Base-by-base conservation (phyloP, 1,140 invertebrate species). In the Heliconius congener region DNA sequence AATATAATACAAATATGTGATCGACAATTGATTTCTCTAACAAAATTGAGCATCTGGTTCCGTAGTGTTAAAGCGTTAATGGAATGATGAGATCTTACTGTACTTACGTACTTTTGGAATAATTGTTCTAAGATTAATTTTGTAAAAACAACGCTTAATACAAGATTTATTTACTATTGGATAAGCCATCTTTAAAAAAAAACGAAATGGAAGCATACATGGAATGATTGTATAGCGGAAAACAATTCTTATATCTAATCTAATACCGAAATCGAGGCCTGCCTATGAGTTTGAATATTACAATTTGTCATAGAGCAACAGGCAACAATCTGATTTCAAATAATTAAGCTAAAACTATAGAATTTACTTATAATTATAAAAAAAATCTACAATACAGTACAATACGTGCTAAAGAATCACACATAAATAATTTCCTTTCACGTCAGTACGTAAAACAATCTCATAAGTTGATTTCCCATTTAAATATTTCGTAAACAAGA, bases 391-490 rank as follows among this genome's bases (percentile, higher is more conserved):
- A 82, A 78, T 81, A 81, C 82, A 86, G 79, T 89, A 90, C 80
- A 91, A 77, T 90, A 91, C 78, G 84, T 85, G 84, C 90, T 92
- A 92, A 86, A 84, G 90, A 91, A 92, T 94, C 91, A 94, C 91
- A 94, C 91, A 93, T 94, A 94, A 94, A 93, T 94, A 92, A 93
- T 90, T 88, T 91, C 84, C 85, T 85, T 86, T 87, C 87, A 90
- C 86, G 84, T 86, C 82, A 81, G 73, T 86, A 88, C 83, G 85
- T 83, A 86, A 89, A 91, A 92, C 90, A 94, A 93, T 92, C 90
- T 93, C 91, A 88, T 87, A 84, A 87, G 87, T 88, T 80, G 82
- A 87, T 83, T 84, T 85, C 80, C 84, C 80, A 79, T 86, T 86
- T 84, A 85, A 87, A 89, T 86, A 87, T 87, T 84, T 85, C 83